Conservation (phyloP, 2,888 invertebrate species). For the Uropetala carovei region DNA sequence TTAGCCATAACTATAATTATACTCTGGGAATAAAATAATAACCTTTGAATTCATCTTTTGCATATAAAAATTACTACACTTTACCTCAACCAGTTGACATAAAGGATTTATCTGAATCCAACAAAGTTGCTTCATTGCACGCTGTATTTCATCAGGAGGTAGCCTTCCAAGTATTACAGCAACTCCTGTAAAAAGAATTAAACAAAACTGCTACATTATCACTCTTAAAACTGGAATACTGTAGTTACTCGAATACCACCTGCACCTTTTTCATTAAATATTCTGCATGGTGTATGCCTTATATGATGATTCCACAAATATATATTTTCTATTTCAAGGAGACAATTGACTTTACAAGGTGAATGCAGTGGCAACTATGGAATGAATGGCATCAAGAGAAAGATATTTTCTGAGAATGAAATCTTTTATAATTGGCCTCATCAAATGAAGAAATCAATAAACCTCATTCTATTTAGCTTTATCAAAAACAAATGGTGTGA, state of each 20-base stretch:
- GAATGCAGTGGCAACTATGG: too few relatives aligned
- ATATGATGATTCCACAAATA: too few relatives aligned
- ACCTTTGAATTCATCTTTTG: too few relatives aligned
- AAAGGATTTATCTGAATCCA: slow-evolving; percentile 85
- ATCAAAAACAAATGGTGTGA: too few relatives aligned
- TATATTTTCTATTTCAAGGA: too few relatives aligned
- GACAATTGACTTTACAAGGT: too few relatives aligned
- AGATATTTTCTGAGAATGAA: not conserved
- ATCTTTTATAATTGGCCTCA: too few relatives aligned
- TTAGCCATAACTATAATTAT: too few relatives aligned
- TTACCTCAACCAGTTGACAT: slow-evolving; percentile 79
- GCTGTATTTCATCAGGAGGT: slow-evolving; percentile 79
- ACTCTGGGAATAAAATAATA: too few relatives aligned
- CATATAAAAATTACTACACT: slow-evolving; percentile 69
- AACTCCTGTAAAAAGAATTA: slow-evolving; percentile 75
- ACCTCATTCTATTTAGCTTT: too few relatives aligned
- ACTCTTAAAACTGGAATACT: not conserved
- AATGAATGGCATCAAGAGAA: not conserved
- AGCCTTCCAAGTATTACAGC: slow-evolving; percentile 80
- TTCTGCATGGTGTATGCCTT: too few relatives aligned
- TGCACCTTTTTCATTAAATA: not conserved
- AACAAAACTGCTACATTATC: not conserved
- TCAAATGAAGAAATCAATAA: too few relatives aligned
- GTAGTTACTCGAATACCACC: not conserved
- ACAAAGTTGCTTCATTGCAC: slow-evolving; percentile 87